phyloP scores from a whole-genome alignment of 1,140 invertebrate genomes.

The Calephelis virginiensis region DNA sequence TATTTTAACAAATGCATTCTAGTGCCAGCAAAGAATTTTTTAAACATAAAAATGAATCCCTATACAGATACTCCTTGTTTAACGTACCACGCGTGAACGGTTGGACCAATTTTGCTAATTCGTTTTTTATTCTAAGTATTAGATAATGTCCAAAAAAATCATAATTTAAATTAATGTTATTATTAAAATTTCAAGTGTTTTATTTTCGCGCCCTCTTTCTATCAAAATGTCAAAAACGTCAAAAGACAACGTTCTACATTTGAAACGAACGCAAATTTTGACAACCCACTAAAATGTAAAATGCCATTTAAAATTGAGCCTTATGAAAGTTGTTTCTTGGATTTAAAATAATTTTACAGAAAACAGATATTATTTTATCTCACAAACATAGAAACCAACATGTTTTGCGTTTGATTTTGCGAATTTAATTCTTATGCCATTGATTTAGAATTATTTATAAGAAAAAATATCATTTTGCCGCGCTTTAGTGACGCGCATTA shows the following conservation, averaged over 20 bases:
- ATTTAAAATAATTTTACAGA: neutral
- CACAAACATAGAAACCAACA: neutral
- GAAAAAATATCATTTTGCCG: constrained; percentile 5
- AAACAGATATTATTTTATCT: neutral
- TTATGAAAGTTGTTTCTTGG: neutral
- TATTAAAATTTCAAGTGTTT: neutral
- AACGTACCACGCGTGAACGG: too few relatives aligned
- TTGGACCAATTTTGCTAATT: too few relatives aligned
- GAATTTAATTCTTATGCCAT: constrained; percentile 22
- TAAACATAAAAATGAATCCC: too few relatives aligned
- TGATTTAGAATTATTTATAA: neutral
- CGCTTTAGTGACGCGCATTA: constrained; percentile 39
- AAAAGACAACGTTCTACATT: constrained; percentile 40
- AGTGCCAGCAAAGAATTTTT: too few relatives aligned
- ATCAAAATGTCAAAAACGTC: constrained; percentile 42
- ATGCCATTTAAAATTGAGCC: neutral
- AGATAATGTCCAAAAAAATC: too few relatives aligned
- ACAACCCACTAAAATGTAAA: constrained; percentile 1
- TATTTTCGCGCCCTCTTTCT: constrained; percentile 24
- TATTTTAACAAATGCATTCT: too few relatives aligned
- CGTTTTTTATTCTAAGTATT: too few relatives aligned
- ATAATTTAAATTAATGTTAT: neutral
- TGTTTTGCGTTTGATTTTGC: neutral
- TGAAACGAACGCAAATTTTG: constrained; percentile 37
- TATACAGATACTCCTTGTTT: too few relatives aligned